A percentile compares a stretch with the other conserved stretches of the same genome.
Evolutionary conservation across 92 coral and sea anemone genomes (phyloP).

Genomic region (Anthopleura xanthogrammica): DNA sequence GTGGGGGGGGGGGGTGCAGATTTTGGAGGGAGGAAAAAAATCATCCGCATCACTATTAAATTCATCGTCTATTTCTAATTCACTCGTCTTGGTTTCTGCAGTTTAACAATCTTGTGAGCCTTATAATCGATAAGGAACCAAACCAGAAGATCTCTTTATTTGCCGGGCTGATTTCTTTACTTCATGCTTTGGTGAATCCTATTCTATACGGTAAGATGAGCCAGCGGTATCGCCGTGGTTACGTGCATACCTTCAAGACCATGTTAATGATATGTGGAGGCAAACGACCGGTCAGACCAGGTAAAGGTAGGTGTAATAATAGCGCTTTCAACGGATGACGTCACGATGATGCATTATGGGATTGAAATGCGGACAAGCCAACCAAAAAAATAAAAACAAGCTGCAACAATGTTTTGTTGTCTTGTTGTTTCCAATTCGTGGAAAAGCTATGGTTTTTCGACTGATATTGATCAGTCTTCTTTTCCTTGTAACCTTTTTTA

Average conservation of each 20-base stretch:
- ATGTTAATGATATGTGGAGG: constrained; percentile 63
- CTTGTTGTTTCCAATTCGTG: no score
- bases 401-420: no score
- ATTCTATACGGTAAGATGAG: constrained; percentile 87
- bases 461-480: no score
- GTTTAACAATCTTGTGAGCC: constrained; percentile 79
- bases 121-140: constrained; percentile 59
- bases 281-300: constrained; percentile 33
- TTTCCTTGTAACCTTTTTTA: no score
- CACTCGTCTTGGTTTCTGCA: constrained; percentile 1
- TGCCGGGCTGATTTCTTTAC: constrained; percentile 73
- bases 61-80: background rate
- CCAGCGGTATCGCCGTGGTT: constrained; percentile 86
- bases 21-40: background rate
- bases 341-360: no score
- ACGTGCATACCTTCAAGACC: constrained; percentile 54
- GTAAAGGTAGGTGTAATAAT: background rate
- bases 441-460: no score
- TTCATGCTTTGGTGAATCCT: constrained; percentile 87
- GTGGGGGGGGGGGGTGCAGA: no score
- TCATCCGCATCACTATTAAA: background rate
- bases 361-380: no score
- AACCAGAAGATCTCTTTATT: constrained; percentile 47
- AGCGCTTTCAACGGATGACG: no score
- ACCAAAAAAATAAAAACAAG: no score